Evolutionary conservation across 2,113 vertebrate genomes (phyloP).

Genomic region (Chunga burmeisteri): DNA sequence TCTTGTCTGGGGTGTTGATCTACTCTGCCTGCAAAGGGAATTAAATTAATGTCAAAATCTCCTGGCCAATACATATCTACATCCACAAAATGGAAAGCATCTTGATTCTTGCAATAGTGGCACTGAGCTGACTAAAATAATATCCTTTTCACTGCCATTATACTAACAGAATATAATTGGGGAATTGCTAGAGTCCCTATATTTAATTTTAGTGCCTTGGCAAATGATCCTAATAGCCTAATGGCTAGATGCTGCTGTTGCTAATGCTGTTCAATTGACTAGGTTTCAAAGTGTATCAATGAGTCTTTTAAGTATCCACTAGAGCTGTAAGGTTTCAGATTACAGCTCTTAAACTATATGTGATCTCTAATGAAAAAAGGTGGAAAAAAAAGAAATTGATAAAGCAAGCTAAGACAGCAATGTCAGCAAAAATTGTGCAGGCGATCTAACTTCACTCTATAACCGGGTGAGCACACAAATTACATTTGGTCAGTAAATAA

Average conservation of each 20-base stretch:
- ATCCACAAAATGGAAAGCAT: constrained; percentile 28
- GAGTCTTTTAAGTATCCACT: constrained; percentile 51
- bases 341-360: constrained; percentile 61
- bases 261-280: constrained; percentile 60
- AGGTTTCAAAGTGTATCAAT: constrained; percentile 68
- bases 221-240: constrained; percentile 66
- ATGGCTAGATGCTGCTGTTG: constrained; percentile 39
- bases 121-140: constrained; percentile 52
- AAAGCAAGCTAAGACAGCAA: constrained; percentile 39
- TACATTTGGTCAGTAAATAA: constrained; percentile 56
- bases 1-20: neutral
- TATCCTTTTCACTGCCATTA: constrained; percentile 63
- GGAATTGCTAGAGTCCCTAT: constrained; percentile 63
- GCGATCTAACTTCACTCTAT: constrained; percentile 35
- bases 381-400: neutral
- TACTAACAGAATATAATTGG: constrained; percentile 64
- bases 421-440: constrained; percentile 65
- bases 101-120: constrained; percentile 45
- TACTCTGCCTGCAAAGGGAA: constrained; percentile 6
- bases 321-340: constrained; percentile 64
- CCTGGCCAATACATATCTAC: constrained; percentile 3
- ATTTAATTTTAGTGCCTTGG: constrained; percentile 66
- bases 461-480: constrained; percentile 49
- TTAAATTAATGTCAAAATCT: constrained; percentile 35
- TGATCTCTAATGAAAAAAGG: constrained; percentile 54